These are phyloP conservation scores for Agrochola lota DNA, from an alignment of 2,888 invertebrate genomes.

Conservation along the genomic window DNA sequence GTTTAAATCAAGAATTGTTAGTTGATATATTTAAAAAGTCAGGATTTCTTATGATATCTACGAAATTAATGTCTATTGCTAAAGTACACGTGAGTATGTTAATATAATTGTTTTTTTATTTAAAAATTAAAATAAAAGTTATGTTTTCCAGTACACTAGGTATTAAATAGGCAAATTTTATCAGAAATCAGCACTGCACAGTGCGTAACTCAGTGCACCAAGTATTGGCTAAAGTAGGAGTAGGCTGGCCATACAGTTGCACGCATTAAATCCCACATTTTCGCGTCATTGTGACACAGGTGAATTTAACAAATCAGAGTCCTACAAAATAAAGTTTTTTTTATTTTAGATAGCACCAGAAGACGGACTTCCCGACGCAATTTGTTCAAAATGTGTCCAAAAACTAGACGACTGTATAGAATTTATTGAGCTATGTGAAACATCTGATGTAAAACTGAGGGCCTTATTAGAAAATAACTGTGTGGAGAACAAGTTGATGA, in stretches of 20 bases:
- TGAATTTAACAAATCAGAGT: neutral
- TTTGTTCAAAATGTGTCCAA: constrained; percentile 79
- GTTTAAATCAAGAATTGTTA: constrained; percentile 73
- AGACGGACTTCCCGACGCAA: constrained; percentile 81
- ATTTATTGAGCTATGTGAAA: constrained; percentile 80
- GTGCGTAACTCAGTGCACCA: neutral
- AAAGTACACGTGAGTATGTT: constrained; percentile 79
- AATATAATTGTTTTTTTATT: constrained; percentile 4
- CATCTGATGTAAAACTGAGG: constrained; percentile 78
- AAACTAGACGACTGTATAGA: constrained; percentile 78
- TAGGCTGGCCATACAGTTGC: neutral
- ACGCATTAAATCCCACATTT: neutral
- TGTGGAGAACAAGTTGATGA: constrained; percentile 51
- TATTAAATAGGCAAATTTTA: neutral
- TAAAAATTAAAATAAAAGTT: neutral
- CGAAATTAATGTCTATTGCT: constrained; percentile 79
- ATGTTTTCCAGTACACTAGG: no score
- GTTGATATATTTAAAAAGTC: constrained; percentile 76
- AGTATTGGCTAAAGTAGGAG: neutral
- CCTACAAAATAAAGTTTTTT: neutral
- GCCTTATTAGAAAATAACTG: constrained; percentile 57
- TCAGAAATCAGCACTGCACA: constrained; percentile 8
- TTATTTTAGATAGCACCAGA: constrained; percentile 79
- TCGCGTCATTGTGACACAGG: neutral
- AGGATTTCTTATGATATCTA: constrained; percentile 73